Percentiles rank a stretch among this genome's conserved stretches.
These are phyloP conservation scores for Pocota personata DNA, from an alignment of 2,888 invertebrate genomes.

Conservation along the genomic window DNA sequence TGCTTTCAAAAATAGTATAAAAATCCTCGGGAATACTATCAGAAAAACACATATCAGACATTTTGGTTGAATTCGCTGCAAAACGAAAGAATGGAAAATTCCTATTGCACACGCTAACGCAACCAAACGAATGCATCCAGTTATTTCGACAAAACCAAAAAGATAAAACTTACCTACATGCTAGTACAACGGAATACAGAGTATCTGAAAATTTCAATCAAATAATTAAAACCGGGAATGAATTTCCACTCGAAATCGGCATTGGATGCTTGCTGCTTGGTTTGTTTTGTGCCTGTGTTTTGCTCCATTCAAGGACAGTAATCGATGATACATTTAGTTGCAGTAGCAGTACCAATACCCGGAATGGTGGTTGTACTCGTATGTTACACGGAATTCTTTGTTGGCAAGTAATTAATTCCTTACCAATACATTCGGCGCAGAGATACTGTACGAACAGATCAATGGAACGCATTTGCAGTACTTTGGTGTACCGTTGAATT, in stretches of 20 bases:
- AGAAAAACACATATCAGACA: constrained; percentile 40
- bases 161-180: neutral
- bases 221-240: constrained; percentile 65
- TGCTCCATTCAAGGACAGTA: constrained; percentile 45
- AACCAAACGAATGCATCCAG: constrained; percentile 23
- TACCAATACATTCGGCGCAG: neutral
- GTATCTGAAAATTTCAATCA: constrained; percentile 63
- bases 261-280: neutral
- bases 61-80: constrained; percentile 50
- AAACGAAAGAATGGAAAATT: constrained; percentile 60
- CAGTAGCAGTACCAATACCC: neutral
- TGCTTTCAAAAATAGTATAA: neutral
- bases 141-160: neutral
- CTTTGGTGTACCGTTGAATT: constrained; percentile 30
- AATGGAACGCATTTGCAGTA: neutral
- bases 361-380: neutral
- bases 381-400: constrained; percentile 37
- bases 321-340: constrained; percentile 28
- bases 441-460: neutral
- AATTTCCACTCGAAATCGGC: constrained; percentile 26
- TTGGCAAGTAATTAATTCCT: constrained; percentile 51
- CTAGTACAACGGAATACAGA: constrained; percentile 25
- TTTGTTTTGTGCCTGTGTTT: neutral
- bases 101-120: constrained; percentile 1
- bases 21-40: constrained; percentile 31